A percentile compares a stretch with the other conserved stretches of the same genome.
These are phyloP conservation scores for Irena cyanogastra DNA, from an alignment of 2,113 vertebrate genomes.

Conservation along the genomic window DNA sequence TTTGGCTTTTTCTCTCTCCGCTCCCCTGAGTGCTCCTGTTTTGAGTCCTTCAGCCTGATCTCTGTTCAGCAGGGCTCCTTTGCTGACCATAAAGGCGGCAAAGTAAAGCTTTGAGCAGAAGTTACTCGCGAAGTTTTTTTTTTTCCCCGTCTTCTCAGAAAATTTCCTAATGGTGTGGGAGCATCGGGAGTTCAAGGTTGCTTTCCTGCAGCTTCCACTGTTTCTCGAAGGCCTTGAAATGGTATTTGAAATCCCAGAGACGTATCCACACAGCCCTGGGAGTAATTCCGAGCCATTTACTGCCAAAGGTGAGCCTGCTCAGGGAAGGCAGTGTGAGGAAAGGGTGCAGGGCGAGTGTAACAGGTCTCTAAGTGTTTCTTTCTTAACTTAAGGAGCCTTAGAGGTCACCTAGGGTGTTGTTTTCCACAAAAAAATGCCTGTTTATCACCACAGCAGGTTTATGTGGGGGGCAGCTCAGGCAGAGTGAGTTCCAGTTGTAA, in stretches of 20 bases:
- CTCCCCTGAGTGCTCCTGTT: constrained; percentile 30
- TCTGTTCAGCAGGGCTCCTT: not conserved
- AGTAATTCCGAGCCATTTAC: not conserved
- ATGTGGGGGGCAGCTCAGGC: not conserved
- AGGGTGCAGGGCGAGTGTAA: accelerated
- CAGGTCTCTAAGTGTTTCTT: not conserved
- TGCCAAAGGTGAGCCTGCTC: not conserved
- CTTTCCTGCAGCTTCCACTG: not conserved
- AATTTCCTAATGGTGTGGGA: not conserved
- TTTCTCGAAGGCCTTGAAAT: not conserved
- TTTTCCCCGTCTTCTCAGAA: not conserved
- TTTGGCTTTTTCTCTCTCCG: not conserved
- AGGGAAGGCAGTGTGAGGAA: not conserved
- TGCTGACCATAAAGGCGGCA: constrained; percentile 2
- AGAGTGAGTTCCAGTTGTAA: not conserved
- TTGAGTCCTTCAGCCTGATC: constrained; percentile 12
- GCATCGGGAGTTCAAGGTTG: not conserved
- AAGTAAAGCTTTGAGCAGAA: not conserved
- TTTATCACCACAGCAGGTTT: not conserved
- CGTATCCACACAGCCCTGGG: not conserved
- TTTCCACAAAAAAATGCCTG: not conserved
- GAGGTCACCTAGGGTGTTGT: not conserved
- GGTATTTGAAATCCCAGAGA: not conserved
- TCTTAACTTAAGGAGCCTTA: not conserved
- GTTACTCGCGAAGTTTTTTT: not conserved